Evolutionary conservation across 2,888 invertebrate genomes (phyloP).

Genomic region (Eilema sororculum): DNA sequence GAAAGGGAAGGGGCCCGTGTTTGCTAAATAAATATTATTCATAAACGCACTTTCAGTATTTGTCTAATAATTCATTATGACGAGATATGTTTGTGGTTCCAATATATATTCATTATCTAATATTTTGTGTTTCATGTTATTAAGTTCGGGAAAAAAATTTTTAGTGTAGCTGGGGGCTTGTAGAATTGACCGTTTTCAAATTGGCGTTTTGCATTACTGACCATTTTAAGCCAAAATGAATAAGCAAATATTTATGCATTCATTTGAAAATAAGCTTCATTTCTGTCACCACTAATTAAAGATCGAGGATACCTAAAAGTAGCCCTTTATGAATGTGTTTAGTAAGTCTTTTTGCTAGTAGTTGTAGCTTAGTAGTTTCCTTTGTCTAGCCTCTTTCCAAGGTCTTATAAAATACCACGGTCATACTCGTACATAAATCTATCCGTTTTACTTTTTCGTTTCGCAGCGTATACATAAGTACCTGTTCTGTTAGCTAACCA

Average conservation of each 20-base stretch:
- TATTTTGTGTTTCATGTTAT: no score
- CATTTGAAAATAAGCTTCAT: no score
- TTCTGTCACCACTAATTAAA: no score
- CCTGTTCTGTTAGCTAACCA: constrained; percentile 46
- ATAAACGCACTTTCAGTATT: constrained; percentile 74
- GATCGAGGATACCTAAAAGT: no score
- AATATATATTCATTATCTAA: constrained; percentile 33
- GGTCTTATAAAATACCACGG: constrained; percentile 8
- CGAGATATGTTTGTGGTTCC: constrained; percentile 47
- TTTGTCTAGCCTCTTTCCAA: background rate
- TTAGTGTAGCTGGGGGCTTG: no score
- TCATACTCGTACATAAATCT: constrained; percentile 31
- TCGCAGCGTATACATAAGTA: constrained; percentile 37
- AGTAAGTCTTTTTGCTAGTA: background rate
- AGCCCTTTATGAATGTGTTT: background rate
- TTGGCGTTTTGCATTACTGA: no score
- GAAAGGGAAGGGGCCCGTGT: constrained; percentile 60
- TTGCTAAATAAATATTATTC: constrained; percentile 79
- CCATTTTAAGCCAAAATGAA: no score
- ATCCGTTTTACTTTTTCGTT: constrained; percentile 37
- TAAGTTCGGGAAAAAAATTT: no score
- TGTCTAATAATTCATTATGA: constrained; percentile 74
- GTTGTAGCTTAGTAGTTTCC: background rate
- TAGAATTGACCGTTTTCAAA: no score
- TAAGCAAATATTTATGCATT: no score